phyloP scores from a whole-genome alignment of 2,113 vertebrate species.

The Noctilio leporinus region DNA sequence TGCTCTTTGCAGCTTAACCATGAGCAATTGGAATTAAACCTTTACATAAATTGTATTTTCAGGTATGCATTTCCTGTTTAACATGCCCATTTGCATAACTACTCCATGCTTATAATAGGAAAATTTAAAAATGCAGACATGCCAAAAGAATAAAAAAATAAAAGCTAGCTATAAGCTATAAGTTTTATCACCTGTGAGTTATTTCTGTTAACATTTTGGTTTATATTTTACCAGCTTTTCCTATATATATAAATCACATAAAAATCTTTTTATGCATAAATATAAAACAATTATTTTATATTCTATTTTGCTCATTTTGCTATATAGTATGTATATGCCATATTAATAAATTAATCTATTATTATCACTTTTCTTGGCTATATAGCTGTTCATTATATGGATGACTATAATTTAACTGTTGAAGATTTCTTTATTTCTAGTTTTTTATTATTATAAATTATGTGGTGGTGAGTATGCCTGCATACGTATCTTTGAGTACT shows the following conservation, averaged over 20 bases:
- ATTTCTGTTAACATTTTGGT: neutral
- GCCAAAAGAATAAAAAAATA: constrained; percentile 11
- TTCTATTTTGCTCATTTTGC: neutral
- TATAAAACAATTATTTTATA: neutral
- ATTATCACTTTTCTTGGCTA: constrained; percentile 29
- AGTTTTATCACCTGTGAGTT: constrained; percentile 10
- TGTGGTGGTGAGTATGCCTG: neutral
- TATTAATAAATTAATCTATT: constrained; percentile 27
- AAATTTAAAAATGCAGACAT: constrained; percentile 26
- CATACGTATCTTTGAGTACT: neutral
- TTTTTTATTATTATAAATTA: constrained; percentile 16
- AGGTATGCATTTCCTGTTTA: neutral
- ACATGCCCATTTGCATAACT: neutral
- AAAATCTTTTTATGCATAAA: neutral
- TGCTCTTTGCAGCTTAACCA: neutral
- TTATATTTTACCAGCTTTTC: neutral
- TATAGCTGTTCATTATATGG: neutral
- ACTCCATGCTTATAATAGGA: neutral
- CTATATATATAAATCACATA: neutral
- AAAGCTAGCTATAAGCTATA: neutral
- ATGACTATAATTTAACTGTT: neutral
- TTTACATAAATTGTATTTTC: neutral
- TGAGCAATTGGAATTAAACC: neutral
- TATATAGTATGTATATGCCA: neutral
- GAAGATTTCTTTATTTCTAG: neutral